Evolutionary conservation across 2,113 vertebrate species (phyloP).

Genomic region (Takifugu flavidus): DNA sequence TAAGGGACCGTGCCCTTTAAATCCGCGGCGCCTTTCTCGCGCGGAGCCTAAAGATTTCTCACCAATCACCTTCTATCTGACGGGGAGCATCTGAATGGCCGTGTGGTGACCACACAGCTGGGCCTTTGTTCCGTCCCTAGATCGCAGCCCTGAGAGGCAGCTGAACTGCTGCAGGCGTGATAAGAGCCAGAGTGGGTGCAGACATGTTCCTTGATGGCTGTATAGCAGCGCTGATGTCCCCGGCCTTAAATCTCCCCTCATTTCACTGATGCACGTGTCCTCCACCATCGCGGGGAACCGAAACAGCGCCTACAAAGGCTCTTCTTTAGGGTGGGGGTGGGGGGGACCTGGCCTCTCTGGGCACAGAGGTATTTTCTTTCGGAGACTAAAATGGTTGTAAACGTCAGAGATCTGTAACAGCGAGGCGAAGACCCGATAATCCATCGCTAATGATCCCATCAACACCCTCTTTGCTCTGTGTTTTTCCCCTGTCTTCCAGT

Average conservation of each 20-base stretch:
- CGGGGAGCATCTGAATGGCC: neutral
- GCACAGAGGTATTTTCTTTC: neutral
- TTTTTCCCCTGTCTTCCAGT: conserved; percentile 42
- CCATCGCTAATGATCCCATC: conserved; percentile 50
- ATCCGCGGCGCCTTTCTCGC: conserved; percentile 18
- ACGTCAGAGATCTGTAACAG: conserved; percentile 10
- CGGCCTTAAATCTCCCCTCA: too few relatives aligned
- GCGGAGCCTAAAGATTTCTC: conserved; percentile 27
- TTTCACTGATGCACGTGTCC: too few relatives aligned
- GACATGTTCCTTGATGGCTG: conserved; percentile 3
- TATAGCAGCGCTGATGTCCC: neutral
- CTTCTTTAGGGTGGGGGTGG: too few relatives aligned
- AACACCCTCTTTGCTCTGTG: conserved; percentile 37
- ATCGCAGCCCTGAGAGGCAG: conserved; percentile 9
- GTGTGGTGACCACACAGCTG: conserved; percentile 1
- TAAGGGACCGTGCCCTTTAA: conserved; percentile 42
- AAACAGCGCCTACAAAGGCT: too few relatives aligned
- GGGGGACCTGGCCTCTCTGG: too few relatives aligned
- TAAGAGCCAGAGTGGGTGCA: neutral
- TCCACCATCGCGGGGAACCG: too few relatives aligned
- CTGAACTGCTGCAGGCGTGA: neutral
- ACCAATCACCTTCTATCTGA: conserved; percentile 28
- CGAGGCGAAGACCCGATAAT: conserved; percentile 36
- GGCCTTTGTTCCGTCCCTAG: conserved; percentile 1
- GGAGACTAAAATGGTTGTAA: neutral